These are phyloP conservation scores for Limnephilus lunatus DNA, from an alignment of 2,888 invertebrate species.

Conservation along the genomic window DNA sequence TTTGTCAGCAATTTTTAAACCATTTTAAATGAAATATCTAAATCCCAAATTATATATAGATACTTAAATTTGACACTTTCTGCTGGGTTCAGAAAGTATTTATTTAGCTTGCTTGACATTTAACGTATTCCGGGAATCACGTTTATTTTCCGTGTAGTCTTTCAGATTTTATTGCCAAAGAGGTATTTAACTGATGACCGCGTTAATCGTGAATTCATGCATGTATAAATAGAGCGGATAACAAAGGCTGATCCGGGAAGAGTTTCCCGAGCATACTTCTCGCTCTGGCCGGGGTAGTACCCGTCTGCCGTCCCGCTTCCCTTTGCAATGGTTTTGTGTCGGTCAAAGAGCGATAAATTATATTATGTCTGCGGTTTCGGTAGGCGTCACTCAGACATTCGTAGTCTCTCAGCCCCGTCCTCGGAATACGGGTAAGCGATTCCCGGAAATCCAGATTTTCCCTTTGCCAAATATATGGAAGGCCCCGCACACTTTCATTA, in stretches of 20 bases:
- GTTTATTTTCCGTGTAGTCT: background rate
- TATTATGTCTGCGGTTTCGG: slow-evolving; percentile 40
- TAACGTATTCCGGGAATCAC: background rate
- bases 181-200: background rate
- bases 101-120: background rate
- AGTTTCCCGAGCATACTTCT: background rate
- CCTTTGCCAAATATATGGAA: slow-evolving; percentile 16
- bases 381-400: slow-evolving; percentile 44
- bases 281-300: slow-evolving; percentile 14
- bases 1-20: no score
- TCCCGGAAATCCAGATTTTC: slow-evolving; percentile 40
- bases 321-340: slow-evolving; percentile 14
- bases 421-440: slow-evolving; percentile 35
- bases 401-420: slow-evolving; percentile 10
- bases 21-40: no score
- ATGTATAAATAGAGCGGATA: slow-evolving; percentile 32
- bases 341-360: slow-evolving; percentile 54
- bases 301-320: background rate
- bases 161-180: background rate
- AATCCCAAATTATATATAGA: no score
- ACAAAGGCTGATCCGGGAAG: slow-evolving; percentile 30
- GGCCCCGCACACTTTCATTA: slow-evolving; percentile 29
- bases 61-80: background rate
- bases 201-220: slow-evolving; percentile 3
- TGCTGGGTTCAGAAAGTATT: background rate